Evolutionary conservation across 2,888 invertebrate species (phyloP), one percentile per base, ranked within the genome.

Genomic region (Synanthedon andrenaeformis): DNA sequence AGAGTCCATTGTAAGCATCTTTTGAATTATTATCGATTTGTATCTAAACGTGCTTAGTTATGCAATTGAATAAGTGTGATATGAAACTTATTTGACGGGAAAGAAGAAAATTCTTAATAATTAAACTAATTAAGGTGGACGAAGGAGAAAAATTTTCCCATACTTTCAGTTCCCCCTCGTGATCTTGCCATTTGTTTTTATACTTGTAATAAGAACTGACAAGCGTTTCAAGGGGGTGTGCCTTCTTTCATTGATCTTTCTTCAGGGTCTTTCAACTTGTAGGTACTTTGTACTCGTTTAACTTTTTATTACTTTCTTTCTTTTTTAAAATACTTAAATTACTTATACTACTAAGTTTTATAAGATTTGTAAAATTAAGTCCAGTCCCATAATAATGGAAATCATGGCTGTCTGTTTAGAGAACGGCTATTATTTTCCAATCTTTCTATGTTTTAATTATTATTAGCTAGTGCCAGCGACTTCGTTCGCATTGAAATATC

Each of bases 161-260:
- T 59, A 61, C 64, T 59, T 23, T 66, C 62, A 61, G 65, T 63
- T 66, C 65, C 71, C 69, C 70, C 65, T 66, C 64, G 23, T 17
- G 65, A 64, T 64, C 69, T 72, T 66, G 70, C 72, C 79, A 78
- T 82, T 82, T 78, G 76, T 80, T 81, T 82, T 76, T 79, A 74
- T 75, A 69, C 72, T 65, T 62, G 68, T 82, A 82, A 83, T 81
- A 77, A 79, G 77, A 74, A 74, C 75, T 77, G 82, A 82, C 81
- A 79, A 62, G 62, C 61, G 59, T 56, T 61, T 63, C 60, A 62
- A 63, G 67, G 66, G 65, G 61, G 60, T 54, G 35, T 35, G 35
- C 35, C 53, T 35, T 35, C 35, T 35, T 51, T 52, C 55, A 57
- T 57, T 55, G 55, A 57, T 57, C 53, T 56, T 55, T 52, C 52